These are phyloP conservation scores for Papilio polyxenes DNA, from an alignment of 1,140 invertebrate genomes.

Conservation along the genomic window DNA sequence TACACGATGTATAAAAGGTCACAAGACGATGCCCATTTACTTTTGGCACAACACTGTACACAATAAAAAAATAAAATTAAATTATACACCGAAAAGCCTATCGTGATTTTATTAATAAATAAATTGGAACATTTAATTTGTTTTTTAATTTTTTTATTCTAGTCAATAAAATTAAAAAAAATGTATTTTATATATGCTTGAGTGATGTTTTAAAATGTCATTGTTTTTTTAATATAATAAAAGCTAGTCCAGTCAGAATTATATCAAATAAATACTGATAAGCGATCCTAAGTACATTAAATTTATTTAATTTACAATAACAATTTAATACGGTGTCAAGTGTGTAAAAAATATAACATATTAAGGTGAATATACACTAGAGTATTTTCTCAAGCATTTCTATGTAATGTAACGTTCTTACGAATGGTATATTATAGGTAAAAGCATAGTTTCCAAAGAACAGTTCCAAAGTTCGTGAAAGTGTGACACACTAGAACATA, in stretches of 20 bases:
- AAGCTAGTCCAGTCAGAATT: constrained; percentile 18
- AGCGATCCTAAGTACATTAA: constrained; percentile 30
- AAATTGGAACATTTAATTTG: constrained; percentile 23
- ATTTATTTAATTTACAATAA: constrained; percentile 14
- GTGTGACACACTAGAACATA: too few relatives aligned
- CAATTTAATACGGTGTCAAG: constrained; percentile 8
- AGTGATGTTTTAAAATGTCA: neutral
- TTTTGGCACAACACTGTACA: constrained; percentile 49
- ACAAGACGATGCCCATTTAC: constrained; percentile 32
- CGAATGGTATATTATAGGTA: too few relatives aligned
- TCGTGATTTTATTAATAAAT: constrained; percentile 14
- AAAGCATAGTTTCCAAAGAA: too few relatives aligned
- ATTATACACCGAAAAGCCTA: constrained; percentile 2
- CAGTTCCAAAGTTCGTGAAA: too few relatives aligned
- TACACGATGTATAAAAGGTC: constrained; percentile 33
- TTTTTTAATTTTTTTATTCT: neutral
- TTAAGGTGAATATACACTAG: too few relatives aligned
- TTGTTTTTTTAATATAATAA: neutral
- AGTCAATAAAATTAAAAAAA: neutral
- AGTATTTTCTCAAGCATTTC: too few relatives aligned
- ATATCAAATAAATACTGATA: constrained; percentile 28
- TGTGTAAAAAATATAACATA: neutral
- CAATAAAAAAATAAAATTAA: constrained; percentile 39
- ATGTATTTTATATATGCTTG: neutral
- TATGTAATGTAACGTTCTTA: too few relatives aligned